Evolutionary conservation across 2,888 invertebrate species (phyloP), one percentile per base, ranked within the genome.

Genomic region (Ecliptopera silaceata): DNA sequence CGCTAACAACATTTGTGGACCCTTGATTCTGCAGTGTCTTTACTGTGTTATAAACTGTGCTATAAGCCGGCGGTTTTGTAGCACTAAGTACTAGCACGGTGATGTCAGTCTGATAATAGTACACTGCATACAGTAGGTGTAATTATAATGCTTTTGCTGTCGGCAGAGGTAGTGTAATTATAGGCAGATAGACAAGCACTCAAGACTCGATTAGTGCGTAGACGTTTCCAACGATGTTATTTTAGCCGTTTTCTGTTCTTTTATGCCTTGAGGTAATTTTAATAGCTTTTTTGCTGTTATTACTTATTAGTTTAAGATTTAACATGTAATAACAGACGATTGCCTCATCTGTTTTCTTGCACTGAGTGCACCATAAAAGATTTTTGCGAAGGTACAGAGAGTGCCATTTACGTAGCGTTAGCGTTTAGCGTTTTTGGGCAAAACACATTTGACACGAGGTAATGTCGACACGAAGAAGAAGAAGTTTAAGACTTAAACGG

Each of bases 41-140:
- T 38, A 39, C 48, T 48, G 48, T 12, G 4, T 39, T 39, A 3
- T 39, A 29, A 15, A 22, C 20, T 46, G 38, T 47, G 38, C 11
- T 22, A 13, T 11, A 38, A 36, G 11, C 15, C 26, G 10, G 6
- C 26, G 26, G 26, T 6, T 6, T 26, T 26, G 26, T 26, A 26
- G 22, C 26, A 29, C 47, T 46, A 36, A 46, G 46, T 46, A 36
- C 38, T 26, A 17, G 36, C 46, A 48, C 17, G 61, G 61, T 65
- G 68, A 71, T 72, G 69, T 66, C 65, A 69, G 69, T 75, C 67
- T 72, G 71, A 75, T 79, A 75, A 79, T 74, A 61, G 42, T 47
- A 50, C 45, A 54, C 48, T 61, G 56, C 53, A 56, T 56, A 56
- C 61, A 57, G 61, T 61, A 54, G 57, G 57, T 61, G 53, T 61